Evolutionary conservation across 2,888 invertebrate species (phyloP), one percentile per base, ranked within the genome.

Genomic region (Nipponacmea schrenckii): DNA sequence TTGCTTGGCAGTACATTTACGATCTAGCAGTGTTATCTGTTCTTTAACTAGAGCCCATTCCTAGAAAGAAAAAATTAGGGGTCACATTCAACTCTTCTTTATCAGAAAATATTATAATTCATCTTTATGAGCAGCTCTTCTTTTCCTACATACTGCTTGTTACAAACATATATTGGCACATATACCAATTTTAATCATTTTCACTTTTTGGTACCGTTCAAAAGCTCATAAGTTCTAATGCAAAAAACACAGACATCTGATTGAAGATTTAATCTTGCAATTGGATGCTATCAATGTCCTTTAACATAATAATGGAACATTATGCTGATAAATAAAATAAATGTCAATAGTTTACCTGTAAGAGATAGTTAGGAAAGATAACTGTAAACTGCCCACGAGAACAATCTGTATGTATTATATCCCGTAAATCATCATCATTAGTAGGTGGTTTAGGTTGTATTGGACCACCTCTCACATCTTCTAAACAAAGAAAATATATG

Each of bases 1-100:
- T 44, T 80, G 75, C n/a, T 72, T 70, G 10, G 86, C 85, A 14
- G 75, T 71, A 69, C 85, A 88, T 50, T 67, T 77, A 68, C 74
- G 76, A 72, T 80, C 83, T 70, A 76, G 77, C 69, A 80, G 81
- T 39, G 80, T 76, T 56, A 87, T 67, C 75, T 82, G 83, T 24
- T 81, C 79, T 15, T 75, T 78, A n/a, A 80, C 76, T 17, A 86
- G 72, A 7, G 81, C 81, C 73, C 81, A 79, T 65, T 77, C 74
- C 85, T 86, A 39, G 7, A 39, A 31, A 39, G n/a, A 39, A 39
- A 5, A 39, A 8, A 8, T 1, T 5, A 39, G 39, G 39, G 39
- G 10, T 39, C 3, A 39, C 4, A 39, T 39, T 39, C 39, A 39
- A 39, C 10, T 39, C 31, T 31, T 31, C 2, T 4, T 4, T 31